phyloP scores from a whole-genome alignment of 2,888 invertebrate genomes.

The Drosophila percnosoma region DNA sequence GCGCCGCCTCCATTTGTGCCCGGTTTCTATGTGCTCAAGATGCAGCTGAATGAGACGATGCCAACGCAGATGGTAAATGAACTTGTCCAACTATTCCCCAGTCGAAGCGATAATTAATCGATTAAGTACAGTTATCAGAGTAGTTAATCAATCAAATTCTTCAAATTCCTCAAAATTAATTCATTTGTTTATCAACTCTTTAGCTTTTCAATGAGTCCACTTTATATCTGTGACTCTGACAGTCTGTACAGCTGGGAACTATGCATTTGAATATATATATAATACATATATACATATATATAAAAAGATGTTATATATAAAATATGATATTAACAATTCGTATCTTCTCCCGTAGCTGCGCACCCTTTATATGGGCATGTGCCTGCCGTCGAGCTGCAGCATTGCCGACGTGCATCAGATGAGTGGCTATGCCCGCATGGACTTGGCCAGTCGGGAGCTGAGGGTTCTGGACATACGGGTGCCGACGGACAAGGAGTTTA shows the following conservation, averaged over 20 bases:
- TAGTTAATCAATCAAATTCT: neutral
- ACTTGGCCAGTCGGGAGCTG: slow-evolving; percentile 85
- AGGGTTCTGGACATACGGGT: slow-evolving; percentile 89
- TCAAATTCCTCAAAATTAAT: neutral
- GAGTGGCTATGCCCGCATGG: slow-evolving; percentile 86
- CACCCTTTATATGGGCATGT: slow-evolving; percentile 90
- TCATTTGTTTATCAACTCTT: neutral
- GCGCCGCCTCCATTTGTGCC: slow-evolving; percentile 88
- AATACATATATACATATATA: too few species aligned
- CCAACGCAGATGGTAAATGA: slow-evolving; percentile 80
- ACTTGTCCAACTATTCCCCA: neutral
- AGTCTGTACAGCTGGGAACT: neutral
- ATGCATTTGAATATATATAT: neutral
- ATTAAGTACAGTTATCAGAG: neutral
- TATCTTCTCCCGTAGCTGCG: slow-evolving; percentile 86
- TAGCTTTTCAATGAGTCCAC: neutral
- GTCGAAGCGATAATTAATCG: neutral
- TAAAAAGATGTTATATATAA: too few species aligned
- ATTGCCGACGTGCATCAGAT: slow-evolving; percentile 87
- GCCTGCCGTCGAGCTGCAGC: slow-evolving; percentile 90
- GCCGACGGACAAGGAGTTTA: slow-evolving; percentile 88
- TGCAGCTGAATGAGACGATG: slow-evolving; percentile 86
- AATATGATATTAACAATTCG: too few species aligned
- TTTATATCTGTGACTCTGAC: neutral
- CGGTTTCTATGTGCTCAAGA: slow-evolving; percentile 88